phyloP scores from a whole-genome alignment of 2,113 vertebrate genomes.

The Pogonocichla stellata region DNA sequence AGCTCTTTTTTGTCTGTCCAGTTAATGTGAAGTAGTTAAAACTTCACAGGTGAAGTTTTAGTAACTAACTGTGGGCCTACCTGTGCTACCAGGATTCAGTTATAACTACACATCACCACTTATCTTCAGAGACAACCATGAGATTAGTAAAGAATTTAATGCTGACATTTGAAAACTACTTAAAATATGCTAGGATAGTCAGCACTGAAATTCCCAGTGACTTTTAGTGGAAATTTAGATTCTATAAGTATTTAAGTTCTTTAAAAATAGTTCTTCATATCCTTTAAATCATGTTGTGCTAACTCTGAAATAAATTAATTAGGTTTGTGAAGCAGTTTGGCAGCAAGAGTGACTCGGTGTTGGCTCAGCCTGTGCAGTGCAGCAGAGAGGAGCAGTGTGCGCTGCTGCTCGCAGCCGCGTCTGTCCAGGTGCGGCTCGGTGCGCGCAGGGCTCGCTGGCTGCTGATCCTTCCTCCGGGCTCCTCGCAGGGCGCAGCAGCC shows the following conservation, averaged over 20 bases:
- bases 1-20: neutral
- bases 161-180: neutral
- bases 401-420: neutral
- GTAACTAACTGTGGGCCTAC: neutral
- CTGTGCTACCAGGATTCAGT: neutral
- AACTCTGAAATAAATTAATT: neutral
- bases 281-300: neutral
- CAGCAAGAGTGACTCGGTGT: neutral
- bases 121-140: neutral
- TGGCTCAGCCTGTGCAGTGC: neutral
- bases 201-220: neutral
- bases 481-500: neutral
- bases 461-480: conserved; percentile 18
- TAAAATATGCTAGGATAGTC: neutral
- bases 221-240: neutral
- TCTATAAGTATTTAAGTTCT: neutral
- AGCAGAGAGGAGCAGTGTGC: neutral
- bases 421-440: neutral
- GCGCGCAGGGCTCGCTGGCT: neutral
- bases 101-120: neutral
- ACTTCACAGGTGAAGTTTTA: neutral
- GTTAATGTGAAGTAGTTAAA: neutral
- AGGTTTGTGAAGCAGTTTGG: neutral
- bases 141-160: neutral
- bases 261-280: neutral